Percentiles rank a stretch among this genome's conserved stretches.
phyloP scores from a whole-genome alignment of 2,888 invertebrate species.

The Athrips mouffetella region DNA sequence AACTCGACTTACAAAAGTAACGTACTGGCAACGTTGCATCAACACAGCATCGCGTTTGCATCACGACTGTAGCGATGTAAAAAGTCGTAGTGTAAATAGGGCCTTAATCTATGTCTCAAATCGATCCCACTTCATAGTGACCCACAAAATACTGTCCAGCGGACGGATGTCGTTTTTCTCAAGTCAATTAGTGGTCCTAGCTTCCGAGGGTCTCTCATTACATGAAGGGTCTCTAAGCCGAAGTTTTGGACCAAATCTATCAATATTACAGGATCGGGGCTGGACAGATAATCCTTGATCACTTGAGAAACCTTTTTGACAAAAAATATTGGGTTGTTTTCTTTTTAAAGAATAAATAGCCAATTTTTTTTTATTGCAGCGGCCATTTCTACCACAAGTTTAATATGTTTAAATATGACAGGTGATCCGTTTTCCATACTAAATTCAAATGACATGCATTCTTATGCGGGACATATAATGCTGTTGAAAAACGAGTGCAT shows the following conservation, averaged over 20 bases:
- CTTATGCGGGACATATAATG: no score
- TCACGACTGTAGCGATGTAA: no score
- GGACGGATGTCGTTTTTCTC: neutral
- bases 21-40: no score
- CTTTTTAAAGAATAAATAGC: neutral
- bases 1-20: no score
- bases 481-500: no score
- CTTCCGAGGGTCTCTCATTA: neutral
- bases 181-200: neutral
- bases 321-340: neutral
- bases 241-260: neutral
- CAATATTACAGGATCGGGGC: neutral
- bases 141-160: neutral
- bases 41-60: no score
- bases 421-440: no score
- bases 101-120: neutral
- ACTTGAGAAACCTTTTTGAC: neutral
- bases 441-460: no score
- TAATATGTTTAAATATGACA: no score
- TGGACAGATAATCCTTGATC: neutral
- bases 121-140: neutral
- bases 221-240: neutral
- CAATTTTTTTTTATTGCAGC: neutral
- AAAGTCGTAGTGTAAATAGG: no score
- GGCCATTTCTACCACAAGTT: no score